phyloP scores from a whole-genome alignment of 1,140 invertebrate species.

The Antheraea pernyi region DNA sequence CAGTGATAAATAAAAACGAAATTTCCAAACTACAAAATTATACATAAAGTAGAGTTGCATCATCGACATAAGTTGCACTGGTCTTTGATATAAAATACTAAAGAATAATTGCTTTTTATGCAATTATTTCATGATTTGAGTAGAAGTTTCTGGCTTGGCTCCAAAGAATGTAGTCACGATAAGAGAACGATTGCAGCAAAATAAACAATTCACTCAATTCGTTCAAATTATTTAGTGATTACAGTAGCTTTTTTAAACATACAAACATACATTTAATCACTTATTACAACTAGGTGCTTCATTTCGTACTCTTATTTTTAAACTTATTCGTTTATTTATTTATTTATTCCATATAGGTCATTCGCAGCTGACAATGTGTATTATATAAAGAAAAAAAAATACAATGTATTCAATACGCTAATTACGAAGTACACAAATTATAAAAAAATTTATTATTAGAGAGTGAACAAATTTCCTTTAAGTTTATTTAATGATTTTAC shows the following conservation, averaged over 20 bases:
- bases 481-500: too few species aligned
- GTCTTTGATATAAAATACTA: not conserved
- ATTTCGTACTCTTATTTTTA: too few species aligned
- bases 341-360: too few species aligned
- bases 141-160: conserved; percentile 61
- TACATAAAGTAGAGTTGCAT: not conserved
- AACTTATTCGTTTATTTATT: too few species aligned
- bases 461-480: too few species aligned
- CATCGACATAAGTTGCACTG: not conserved
- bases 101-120: conserved; percentile 13
- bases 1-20: not conserved
- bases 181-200: conserved; percentile 49
- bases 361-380: too few species aligned
- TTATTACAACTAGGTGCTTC: too few species aligned
- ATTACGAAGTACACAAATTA: too few species aligned
- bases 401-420: too few species aligned
- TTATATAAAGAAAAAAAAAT: too few species aligned
- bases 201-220: conserved; percentile 52
- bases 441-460: too few species aligned
- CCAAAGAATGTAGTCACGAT: conserved; percentile 57
- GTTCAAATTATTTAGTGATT: not conserved
- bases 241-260: not conserved
- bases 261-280: not conserved
- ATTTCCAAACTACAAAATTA: not conserved
- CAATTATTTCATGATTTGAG: conserved; percentile 46